Evolutionary conservation across 2,113 vertebrate species (phyloP).

Genomic region (Emydura subglobosa): DNA sequence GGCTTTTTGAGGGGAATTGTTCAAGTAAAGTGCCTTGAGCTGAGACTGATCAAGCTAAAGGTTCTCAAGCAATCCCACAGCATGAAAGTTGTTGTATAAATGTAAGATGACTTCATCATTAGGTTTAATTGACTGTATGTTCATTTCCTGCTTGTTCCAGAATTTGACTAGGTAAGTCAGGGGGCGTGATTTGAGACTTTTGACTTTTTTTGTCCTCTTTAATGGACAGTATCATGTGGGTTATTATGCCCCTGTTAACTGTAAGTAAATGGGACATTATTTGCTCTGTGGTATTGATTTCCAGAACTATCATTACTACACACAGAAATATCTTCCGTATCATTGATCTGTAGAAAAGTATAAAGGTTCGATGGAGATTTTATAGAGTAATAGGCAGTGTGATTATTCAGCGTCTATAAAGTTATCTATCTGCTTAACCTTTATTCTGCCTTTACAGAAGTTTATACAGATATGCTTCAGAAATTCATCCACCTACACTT

Average conservation of each 20-base stretch:
- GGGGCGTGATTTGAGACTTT: not conserved
- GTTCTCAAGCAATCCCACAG: not conserved
- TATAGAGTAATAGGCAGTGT: constrained; percentile 25
- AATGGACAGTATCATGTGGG: constrained; percentile 44
- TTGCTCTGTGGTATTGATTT: constrained; percentile 58
- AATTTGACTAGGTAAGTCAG: constrained; percentile 19
- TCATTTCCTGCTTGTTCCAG: constrained; percentile 35
- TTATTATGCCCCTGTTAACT: not conserved
- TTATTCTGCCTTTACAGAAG: constrained; percentile 56
- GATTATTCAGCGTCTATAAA: constrained; percentile 52
- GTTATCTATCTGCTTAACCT: constrained; percentile 66
- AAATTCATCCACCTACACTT: constrained; percentile 54
- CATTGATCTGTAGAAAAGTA: constrained; percentile 59
- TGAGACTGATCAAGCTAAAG: not conserved
- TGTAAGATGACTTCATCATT: not conserved
- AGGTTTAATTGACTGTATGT: not conserved
- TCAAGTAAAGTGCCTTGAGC: not conserved
- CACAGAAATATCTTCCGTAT: constrained; percentile 57
- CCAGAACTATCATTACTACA: constrained; percentile 28
- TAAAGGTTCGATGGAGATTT: constrained; percentile 47
- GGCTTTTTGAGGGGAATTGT: not conserved
- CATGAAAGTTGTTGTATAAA: not conserved
- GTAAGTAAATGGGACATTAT: not conserved
- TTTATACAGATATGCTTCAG: constrained; percentile 67
- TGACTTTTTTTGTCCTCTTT: constrained; percentile 42